Base-by-base conservation (phyloP, 1,140 invertebrate species). In the Drosophila oshimai region DNA sequence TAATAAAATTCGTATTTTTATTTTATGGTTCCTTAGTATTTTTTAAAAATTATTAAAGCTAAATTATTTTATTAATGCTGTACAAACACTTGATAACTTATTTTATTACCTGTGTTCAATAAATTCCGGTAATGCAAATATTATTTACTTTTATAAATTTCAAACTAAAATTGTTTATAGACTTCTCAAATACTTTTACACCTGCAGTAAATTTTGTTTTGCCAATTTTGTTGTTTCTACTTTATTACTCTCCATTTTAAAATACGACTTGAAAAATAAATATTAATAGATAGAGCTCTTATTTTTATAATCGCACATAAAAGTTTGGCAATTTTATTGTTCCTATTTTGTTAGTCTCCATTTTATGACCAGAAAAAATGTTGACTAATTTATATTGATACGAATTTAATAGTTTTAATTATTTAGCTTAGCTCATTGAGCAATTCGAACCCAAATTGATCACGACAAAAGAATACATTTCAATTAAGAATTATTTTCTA, bases 391-490 rank as follows among this genome's bases (percentile, higher is more conserved):
- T 64, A 31, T 65, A 65, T 41, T 50, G 61, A 64, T 64, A 22
- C 13, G 20, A 46, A 13, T 45, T 46, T 64, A 29, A 31, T 58
- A 60, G 58, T 62, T 62, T 41, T 22, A 15, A 18, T 61, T 54
- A 61, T 41, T 41, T 41, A 31, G 13, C 26, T 13, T n/a, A 33
- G 26, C 12, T 44, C 64, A 45, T 18, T 67, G 64, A 67, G 20
- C 64, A 53, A 41, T 65, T 50, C 6, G 6, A 50, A 17, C 26
- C 13, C 26, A 24, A 31, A 65, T 65, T 41, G 15, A 36, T 65
- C 34, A 28, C 60, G 26, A 65, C 61, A 65, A 65, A 65, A 31
- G 60, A 65, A 65, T 65, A 44, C 34, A 60, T 62, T 45, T 45
- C 17, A 62, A 62, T 62, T 34, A 60, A 60, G 15, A 65, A 49